Evolutionary conservation across 1,140 invertebrate species (phyloP), one percentile per base, ranked within the genome.

Genomic region (Solen grandis): DNA sequence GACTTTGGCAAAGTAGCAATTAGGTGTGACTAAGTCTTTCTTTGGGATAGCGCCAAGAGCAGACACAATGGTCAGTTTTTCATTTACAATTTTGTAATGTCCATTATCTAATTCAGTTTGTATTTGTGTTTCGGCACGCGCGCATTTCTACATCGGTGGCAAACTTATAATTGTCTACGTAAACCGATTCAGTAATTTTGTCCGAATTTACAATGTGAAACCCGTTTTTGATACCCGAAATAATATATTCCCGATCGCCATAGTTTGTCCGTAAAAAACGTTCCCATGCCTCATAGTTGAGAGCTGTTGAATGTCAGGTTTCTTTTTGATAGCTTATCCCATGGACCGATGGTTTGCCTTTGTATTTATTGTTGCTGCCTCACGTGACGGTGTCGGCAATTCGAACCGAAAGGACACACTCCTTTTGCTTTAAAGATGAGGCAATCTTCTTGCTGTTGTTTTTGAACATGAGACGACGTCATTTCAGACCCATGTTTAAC

Each of bases 221-320:
- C n/a, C n/a, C n/a, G n/a, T n/a, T n/a, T n/a, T n/a, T n/a, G n/a
- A n/a, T n/a, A n/a, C n/a, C n/a, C n/a, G n/a, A n/a, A n/a, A n/a
- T n/a, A n/a, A n/a, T n/a, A n/a, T n/a, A n/a, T n/a, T n/a, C n/a
- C n/a, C n/a, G n/a, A n/a, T n/a, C n/a, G n/a, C n/a, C n/a, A n/a
- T n/a, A 1, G 14, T 4, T 57, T 1, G 1, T 4, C 14, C 19
- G 41, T n/a, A 4, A 31, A 27, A 16, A n/a, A 63, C 35, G 19
- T 63, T 75, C 57, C 59, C 57, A 75, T 2, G 72, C 72, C 16
- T 35, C 66, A n/a, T 70, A 70, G 19, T 35, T 70, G 10, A 70
- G 41, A 25, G 46, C 5, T 31, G 66, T 70, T 31, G 3, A 8
- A n/a, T 35, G 13, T 63, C n/a, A n/a, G n/a, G n/a, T n/a, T n/a